Evolutionary conservation across 1,140 invertebrate genomes (phyloP).

Genomic region (Anadara kagoshimensis): DNA sequence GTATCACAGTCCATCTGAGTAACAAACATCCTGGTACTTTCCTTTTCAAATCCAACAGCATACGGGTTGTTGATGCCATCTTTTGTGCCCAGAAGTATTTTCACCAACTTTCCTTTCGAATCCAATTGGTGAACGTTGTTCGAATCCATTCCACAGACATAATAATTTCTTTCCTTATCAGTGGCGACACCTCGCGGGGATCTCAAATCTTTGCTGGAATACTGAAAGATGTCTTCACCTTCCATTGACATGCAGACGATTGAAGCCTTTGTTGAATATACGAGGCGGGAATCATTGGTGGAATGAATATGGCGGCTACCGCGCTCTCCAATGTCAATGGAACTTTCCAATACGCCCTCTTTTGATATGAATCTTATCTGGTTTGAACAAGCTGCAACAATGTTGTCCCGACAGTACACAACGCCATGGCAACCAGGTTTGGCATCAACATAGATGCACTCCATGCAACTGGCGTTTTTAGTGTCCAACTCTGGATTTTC

Average conservation of each 20-base stretch:
- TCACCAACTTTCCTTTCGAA: conserved; percentile 18
- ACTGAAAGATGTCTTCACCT: conserved; percentile 22
- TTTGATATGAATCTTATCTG: conserved; percentile 20
- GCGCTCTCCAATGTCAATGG: conserved; percentile 23
- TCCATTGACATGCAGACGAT: conserved; percentile 10
- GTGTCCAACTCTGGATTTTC: background rate
- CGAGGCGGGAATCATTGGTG: background rate
- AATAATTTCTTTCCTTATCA: conserved; percentile 33
- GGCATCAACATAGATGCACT: conserved; percentile 3
- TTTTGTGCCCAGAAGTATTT: conserved; percentile 17
- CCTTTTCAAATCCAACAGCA: conserved; percentile 17
- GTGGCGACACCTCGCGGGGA: conserved; percentile 31
- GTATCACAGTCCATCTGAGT: conserved; percentile 44
- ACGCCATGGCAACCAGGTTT: conserved; percentile 24
- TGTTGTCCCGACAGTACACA: conserved; percentile 20
- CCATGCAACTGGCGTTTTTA: conserved; percentile 1
- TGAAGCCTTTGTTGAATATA: conserved; percentile 26
- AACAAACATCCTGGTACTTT: conserved; percentile 22
- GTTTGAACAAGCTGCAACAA: conserved; percentile 33
- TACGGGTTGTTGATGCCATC: conserved; percentile 38
- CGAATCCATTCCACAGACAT: conserved; percentile 40
- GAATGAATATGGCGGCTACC: conserved; percentile 24
- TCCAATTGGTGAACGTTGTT: conserved; percentile 36
- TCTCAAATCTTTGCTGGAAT: conserved; percentile 18
- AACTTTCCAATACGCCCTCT: conserved; percentile 2